Base-by-base conservation (phyloP, 2,888 invertebrate genomes). In the Drosophila peninsularis region DNA sequence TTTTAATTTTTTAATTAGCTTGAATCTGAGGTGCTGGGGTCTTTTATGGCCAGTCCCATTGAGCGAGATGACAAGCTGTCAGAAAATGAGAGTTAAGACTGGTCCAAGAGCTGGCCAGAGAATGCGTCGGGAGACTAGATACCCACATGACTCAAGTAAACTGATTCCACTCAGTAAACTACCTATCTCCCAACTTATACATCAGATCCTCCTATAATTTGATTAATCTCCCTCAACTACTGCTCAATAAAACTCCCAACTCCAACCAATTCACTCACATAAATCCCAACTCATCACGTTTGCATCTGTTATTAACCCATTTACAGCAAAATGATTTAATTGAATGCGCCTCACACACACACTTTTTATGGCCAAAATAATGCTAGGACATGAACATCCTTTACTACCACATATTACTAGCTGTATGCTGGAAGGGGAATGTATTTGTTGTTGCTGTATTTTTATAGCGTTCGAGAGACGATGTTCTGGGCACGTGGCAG, bases 401-500 rank as follows among this genome's bases (percentile, higher is more conserved):
- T 78, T 61, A 73, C 69, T 63, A 41, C 70, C 61, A 37, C 41
- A 69, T 60, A 68, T 49, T 42, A 41, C 50, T 54, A 68, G 49
- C 37, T 44, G 32, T 44, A 49, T 44, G 39, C 53, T 47, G 45
- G 39, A 58, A 69, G 62, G 41, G 36, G 53, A 27, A 60, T 53
- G 52, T 52, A 36, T 47, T 19, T 34, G 27, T 6, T 30, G 7
- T 49, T 47, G 37, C 36, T 62, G 68, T 75, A 62, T 53, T 74
- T 72, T 71, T 78, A 85, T 69, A 37, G 55, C 56, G 27, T 62
- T 57, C 47, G 36, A 42, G 54, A 54, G 45, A 32, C 45, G 47
- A 36, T 53, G 56, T 44, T 19, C 53, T 30, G 55, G 86, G 75
- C 88, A 82, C 78, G 89, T 86, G 83, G 78, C 80, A 75, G 39